Base-by-base conservation (phyloP, 1,140 invertebrate species). In the Aleiodes sp. region DNA sequence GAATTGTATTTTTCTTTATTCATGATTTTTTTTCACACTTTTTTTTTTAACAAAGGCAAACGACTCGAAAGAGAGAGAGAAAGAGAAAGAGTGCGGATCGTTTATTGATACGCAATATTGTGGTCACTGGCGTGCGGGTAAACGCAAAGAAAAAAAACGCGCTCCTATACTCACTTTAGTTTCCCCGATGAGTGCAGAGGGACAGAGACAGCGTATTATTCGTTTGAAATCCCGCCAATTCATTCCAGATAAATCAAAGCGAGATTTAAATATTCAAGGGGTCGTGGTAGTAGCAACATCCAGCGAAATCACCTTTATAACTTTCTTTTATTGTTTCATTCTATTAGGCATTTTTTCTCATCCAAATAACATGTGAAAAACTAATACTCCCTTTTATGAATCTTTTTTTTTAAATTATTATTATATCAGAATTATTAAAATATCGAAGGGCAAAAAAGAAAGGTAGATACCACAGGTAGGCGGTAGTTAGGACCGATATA, bases 401-500 rank as follows among this genome's bases (percentile, higher is more conserved):
- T 33, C 12, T 33, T 33, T 10, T 33, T 33, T 10, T 7, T 8
- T 33, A 10, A 33, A 33, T 33, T 8, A 8, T 33, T 33, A 10
- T 16, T 52, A 10, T 52, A 16, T 33, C 12, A 33, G 31, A 33
- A 33, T 21, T 8, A 33, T 33, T 21, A 60, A n/a, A 62, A 62
- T 59, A 39, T 46, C 24, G 64, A 21, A 39, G 19, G 39, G 12
- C n/a, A 16, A 8, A 35, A 35, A 35, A 35, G 2, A 21, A 21
- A 33, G 9, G 24, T 12, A 12, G 4, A 14, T 75, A 80, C 78
- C 78, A 75, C 78, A 78, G 76, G 78, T 78, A 81, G 72, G 76
- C 68, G 66, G 62, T 68, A 72, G 69, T 72, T 43, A 69, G 72
- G 59, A 61, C 12, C 68, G 63, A 71, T 68, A 66, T 64, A 72